Conservation (phyloP, 2,888 invertebrate genomes). For the Zygothrica quintamaculata region DNA sequence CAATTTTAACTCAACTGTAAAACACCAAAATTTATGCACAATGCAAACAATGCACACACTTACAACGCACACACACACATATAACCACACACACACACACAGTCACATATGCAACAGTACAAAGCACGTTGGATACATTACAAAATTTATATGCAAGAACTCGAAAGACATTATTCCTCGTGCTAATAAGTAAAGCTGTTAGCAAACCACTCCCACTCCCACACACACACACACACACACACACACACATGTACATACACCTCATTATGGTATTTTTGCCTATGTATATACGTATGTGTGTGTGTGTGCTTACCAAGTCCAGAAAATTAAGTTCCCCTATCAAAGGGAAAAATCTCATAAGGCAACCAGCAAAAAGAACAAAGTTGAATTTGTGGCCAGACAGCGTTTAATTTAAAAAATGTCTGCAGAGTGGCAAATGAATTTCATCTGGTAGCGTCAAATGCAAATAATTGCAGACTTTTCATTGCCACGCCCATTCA, state of each 20-base stretch:
- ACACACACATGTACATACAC: conserved; percentile 13
- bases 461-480: conserved; percentile 69
- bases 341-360: conserved; percentile 42
- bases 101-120: conserved; percentile 8
- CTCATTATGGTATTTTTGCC: conserved; percentile 25
- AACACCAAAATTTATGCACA: conserved; percentile 71
- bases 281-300: conserved; percentile 11
- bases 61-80: conserved; percentile 21
- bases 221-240: conserved; percentile 1
- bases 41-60: conserved; percentile 56
- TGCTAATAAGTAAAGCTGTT: conserved; percentile 33
- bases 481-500: conserved; percentile 13
- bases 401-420: conserved; percentile 21
- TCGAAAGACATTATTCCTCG: conserved; percentile 36
- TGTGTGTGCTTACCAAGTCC: conserved; percentile 26
- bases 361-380: conserved; percentile 19
- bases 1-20: conserved; percentile 68
- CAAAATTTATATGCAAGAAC: conserved; percentile 45
- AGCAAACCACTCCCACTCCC: conserved; percentile 13
- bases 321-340: conserved; percentile 37
- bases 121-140: conserved; percentile 15
- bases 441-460: conserved; percentile 47
- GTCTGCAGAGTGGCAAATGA: conserved; percentile 49
- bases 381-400: conserved; percentile 18
- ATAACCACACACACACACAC: conserved; percentile 19